These are phyloP conservation scores for Apolygus lucorum DNA, from an alignment of 1,140 invertebrate genomes.

Conservation along the genomic window DNA sequence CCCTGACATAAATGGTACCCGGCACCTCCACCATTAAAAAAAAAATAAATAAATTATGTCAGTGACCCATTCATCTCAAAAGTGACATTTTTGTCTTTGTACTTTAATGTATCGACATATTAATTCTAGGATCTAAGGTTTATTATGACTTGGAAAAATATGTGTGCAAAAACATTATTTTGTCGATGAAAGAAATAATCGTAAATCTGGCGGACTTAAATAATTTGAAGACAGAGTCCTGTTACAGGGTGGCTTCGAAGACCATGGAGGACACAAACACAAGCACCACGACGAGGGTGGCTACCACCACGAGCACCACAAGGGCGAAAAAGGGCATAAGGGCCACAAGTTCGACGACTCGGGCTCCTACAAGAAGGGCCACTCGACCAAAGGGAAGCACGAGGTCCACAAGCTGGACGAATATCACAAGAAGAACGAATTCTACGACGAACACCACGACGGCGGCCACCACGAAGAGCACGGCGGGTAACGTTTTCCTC, in stretches of 20 bases:
- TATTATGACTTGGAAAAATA: too few relatives aligned
- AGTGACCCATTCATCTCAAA: too few relatives aligned
- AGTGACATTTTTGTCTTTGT: too few relatives aligned
- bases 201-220: too few relatives aligned
- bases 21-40: too few relatives aligned
- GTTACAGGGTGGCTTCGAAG: conserved; percentile 52
- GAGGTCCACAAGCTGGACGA: conserved; percentile 61
- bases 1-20: too few relatives aligned
- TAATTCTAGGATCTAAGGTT: too few relatives aligned
- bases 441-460: conserved; percentile 56
- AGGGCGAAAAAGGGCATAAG: conserved; percentile 52
- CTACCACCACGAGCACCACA: conserved; percentile 42
- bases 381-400: conserved; percentile 54
- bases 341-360: conserved; percentile 56
- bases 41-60: too few relatives aligned
- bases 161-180: too few relatives aligned
- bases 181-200: too few relatives aligned
- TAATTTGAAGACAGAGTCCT: conserved; percentile 5
- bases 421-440: conserved; percentile 61
- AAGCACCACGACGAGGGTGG: conserved; percentile 50
- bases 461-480: conserved; percentile 53
- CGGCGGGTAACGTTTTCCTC: conserved; percentile 36
- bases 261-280: conserved; percentile 54
- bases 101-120: too few relatives aligned
- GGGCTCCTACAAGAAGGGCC: conserved; percentile 52